phyloP scores from a whole-genome alignment of 2,888 invertebrate genomes.

The Pachliopta kotzebuea region DNA sequence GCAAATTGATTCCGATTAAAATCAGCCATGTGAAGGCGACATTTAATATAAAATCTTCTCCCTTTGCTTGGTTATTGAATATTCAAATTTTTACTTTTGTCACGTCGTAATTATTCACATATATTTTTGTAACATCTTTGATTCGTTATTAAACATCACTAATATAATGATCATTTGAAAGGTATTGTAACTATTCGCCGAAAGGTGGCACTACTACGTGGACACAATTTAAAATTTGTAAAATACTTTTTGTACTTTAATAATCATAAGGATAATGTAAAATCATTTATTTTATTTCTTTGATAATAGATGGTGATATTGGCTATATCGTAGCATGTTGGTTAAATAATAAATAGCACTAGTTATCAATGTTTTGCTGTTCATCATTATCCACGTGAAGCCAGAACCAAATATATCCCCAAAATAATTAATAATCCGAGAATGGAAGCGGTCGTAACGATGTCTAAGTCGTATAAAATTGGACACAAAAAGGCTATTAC shows the following conservation, averaged over 20 bases:
- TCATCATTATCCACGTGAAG: not conserved
- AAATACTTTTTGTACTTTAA: too few species aligned
- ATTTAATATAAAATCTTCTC: constrained; percentile 35
- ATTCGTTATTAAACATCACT: not conserved
- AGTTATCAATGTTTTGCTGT: not conserved
- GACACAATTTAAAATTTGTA: not conserved
- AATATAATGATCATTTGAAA: not conserved
- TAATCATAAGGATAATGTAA: too few species aligned
- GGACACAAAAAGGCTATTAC: constrained; percentile 45
- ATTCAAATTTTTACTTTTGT: not conserved
- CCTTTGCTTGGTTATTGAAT: not conserved
- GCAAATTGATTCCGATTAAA: constrained; percentile 71
- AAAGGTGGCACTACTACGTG: constrained; percentile 44
- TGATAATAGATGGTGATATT: not conserved
- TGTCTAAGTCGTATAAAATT: constrained; percentile 31
- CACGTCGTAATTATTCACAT: not conserved
- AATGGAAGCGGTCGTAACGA: constrained; percentile 36
- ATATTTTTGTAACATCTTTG: not conserved
- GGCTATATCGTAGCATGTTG: not conserved
- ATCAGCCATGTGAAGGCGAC: constrained; percentile 42
- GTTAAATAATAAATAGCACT: not conserved
- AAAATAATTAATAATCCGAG: constrained; percentile 32
- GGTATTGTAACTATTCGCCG: constrained; percentile 33
- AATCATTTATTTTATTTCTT: too few species aligned
- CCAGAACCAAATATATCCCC: constrained; percentile 29